Conservation (phyloP, 2,888 invertebrate species). For the Orthonevra nobilis region DNA sequence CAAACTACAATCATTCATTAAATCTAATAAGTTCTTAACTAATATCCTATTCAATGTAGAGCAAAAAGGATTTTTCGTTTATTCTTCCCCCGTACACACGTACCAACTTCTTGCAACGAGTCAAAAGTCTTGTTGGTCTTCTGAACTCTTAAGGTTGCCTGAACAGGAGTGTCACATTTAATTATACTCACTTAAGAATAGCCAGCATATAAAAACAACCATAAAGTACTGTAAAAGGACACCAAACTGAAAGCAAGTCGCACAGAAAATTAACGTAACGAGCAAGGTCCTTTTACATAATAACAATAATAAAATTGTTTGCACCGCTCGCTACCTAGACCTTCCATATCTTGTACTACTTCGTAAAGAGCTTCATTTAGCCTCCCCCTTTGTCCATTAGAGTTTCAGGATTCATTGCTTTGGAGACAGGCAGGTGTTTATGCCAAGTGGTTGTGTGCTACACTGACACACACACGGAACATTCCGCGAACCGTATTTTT, state of each 20-base stretch:
- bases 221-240: slow-evolving; percentile 63
- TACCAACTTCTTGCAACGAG: too few relatives aligned
- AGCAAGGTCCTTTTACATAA: slow-evolving; percentile 62
- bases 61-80: too few relatives aligned
- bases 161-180: slow-evolving; percentile 51
- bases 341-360: slow-evolving; percentile 5
- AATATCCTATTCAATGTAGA: too few relatives aligned
- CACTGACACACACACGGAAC: slow-evolving; percentile 4
- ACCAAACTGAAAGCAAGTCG: slow-evolving; percentile 62
- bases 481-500: not conserved
- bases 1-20: too few relatives aligned
- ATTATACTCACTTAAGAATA: slow-evolving; percentile 57
- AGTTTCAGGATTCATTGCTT: slow-evolving; percentile 44
- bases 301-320: slow-evolving; percentile 63
- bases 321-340: slow-evolving; percentile 26
- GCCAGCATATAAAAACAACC: slow-evolving; percentile 41
- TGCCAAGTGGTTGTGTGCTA: slow-evolving; percentile 27
- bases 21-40: too few relatives aligned
- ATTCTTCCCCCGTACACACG: too few relatives aligned
- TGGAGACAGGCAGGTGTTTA: slow-evolving; percentile 50
- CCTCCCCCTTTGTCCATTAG: not conserved
- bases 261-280: slow-evolving; percentile 67
- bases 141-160: slow-evolving; percentile 29
- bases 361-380: slow-evolving; percentile 30
- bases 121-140: slow-evolving; percentile 35